Percentiles rank a stretch among this genome's conserved stretches.
Evolutionary conservation across 1,140 invertebrate genomes (phyloP).

Genomic region (Wasmannia auropunctata): DNA sequence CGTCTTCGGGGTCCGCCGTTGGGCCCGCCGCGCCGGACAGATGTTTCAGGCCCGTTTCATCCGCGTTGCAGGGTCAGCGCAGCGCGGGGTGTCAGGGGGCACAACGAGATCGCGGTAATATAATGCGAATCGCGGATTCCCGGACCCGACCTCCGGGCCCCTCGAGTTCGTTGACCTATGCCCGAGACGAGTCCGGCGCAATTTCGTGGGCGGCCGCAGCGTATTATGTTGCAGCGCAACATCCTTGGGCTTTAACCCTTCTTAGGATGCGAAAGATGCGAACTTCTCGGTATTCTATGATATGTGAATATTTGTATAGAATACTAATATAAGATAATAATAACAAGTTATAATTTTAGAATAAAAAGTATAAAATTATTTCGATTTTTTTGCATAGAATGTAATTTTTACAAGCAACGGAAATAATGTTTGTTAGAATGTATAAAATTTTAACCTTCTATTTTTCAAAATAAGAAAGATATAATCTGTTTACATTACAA

Average conservation of each 20-base stretch:
- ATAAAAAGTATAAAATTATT: neutral
- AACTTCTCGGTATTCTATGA: neutral
- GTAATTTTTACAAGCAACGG: neutral
- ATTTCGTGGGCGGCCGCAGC: constrained; percentile 51
- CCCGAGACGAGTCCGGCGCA: constrained; percentile 23
- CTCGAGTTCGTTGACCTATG: constrained; percentile 64
- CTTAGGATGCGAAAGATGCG: neutral
- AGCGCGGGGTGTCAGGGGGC: constrained; percentile 22
- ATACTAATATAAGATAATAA: neutral
- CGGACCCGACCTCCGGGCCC: constrained; percentile 24
- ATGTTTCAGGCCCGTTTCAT: constrained; percentile 62
- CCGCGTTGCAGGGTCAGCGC: constrained; percentile 24
- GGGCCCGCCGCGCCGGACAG: constrained; percentile 51
- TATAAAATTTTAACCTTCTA: neutral
- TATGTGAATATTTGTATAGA: neutral
- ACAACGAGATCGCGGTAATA: constrained; percentile 54
- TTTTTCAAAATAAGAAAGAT: neutral
- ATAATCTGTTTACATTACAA: neutral
- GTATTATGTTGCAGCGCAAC: constrained; percentile 18
- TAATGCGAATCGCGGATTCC: constrained; percentile 62
- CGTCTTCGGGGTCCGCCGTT: constrained; percentile 33
- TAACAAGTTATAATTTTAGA: neutral
- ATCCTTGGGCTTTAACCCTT: constrained; percentile 37
- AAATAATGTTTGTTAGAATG: no score
- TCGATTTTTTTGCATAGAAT: neutral